Evolutionary conservation across 2,797 vertebrate genomes (phyloP).

Genomic region (Otolemur crassicaudatus): DNA sequence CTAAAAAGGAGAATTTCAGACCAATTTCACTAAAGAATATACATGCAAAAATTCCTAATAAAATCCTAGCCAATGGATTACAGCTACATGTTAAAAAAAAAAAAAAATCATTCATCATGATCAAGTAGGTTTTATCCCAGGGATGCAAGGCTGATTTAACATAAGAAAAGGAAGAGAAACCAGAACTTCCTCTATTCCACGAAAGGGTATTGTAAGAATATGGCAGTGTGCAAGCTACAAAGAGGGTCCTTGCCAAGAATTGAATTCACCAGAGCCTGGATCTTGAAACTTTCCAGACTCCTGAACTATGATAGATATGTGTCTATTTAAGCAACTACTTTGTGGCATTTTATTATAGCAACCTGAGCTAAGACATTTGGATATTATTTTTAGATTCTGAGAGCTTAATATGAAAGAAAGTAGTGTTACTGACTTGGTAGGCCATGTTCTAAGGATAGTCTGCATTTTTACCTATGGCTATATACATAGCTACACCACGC

Average conservation of each 20-base stretch:
- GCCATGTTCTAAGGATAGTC: not conserved
- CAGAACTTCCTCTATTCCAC: not conserved
- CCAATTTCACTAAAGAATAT: too few relatives aligned
- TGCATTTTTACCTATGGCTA: not conserved
- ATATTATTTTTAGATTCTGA: constrained; percentile 4
- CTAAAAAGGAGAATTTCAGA: too few relatives aligned
- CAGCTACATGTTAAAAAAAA: too few relatives aligned
- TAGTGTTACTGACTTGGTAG: not conserved
- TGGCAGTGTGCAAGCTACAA: not conserved
- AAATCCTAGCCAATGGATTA: too few relatives aligned
- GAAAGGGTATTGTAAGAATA: not conserved
- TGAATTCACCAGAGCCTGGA: not conserved
- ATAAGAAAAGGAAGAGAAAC: not conserved
- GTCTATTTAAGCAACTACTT: not conserved
- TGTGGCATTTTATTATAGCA: not conserved
- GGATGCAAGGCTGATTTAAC: too few relatives aligned
- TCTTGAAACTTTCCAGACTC: not conserved
- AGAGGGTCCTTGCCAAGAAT: not conserved
- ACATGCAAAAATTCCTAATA: too few relatives aligned
- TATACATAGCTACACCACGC: not conserved
- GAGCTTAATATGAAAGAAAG: not conserved
- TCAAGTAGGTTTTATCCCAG: too few relatives aligned
- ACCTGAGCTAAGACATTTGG: not conserved
- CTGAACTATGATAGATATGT: not conserved
- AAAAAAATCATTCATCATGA: too few relatives aligned